These are phyloP conservation scores for Lophochroa leadbeateri DNA, from an alignment of 2,113 vertebrate species.

Conservation along the genomic window DNA sequence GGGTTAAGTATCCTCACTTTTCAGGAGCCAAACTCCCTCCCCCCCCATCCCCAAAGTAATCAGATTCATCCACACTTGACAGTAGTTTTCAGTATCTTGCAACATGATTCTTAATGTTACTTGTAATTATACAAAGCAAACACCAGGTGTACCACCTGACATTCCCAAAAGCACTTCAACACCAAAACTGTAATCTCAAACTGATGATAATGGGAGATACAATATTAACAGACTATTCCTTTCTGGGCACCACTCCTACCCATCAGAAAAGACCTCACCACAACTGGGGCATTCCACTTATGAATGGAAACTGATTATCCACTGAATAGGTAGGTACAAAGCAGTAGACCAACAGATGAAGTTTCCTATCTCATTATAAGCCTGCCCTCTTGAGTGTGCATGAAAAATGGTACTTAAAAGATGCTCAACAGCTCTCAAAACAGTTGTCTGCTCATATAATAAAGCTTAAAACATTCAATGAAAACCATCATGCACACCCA, in stretches of 20 bases:
- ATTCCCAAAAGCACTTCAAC: background rate
- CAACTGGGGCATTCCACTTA: background rate
- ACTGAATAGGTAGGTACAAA: background rate
- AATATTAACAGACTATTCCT: background rate
- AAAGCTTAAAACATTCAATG: background rate
- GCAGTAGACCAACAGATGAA: background rate
- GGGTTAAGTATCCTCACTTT: background rate
- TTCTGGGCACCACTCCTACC: background rate
- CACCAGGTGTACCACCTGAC: background rate
- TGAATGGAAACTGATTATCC: background rate
- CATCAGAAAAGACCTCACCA: background rate
- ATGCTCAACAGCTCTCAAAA: background rate
- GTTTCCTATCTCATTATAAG: background rate
- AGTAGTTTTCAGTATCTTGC: background rate
- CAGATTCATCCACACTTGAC: background rate
- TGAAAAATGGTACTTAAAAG: background rate
- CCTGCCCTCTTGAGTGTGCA: background rate
- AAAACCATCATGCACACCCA: background rate
- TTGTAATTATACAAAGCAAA: background rate
- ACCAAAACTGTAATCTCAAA: background rate
- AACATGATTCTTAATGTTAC: background rate
- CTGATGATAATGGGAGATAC: accelerated
- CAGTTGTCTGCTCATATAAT: background rate
- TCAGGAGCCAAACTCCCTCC: background rate
- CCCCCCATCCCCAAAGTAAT: background rate